Evolutionary conservation across 2,113 vertebrate genomes (phyloP), one percentile per base, ranked within the genome.

Genomic region (Helogale parvula): DNA sequence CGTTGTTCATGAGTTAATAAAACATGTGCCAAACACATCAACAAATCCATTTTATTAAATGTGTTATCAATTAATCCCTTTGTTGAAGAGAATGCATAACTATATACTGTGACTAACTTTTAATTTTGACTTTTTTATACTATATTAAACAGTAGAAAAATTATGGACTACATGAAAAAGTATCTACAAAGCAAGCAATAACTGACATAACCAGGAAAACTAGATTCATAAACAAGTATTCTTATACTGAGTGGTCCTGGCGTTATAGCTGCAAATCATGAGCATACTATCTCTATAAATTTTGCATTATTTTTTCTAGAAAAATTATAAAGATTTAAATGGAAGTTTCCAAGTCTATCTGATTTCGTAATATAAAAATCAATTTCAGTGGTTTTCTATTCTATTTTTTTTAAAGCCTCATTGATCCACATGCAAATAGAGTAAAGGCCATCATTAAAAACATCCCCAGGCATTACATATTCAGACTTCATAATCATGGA

Each of bases 351-450:
- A 92, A 76, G 60, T 87, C 57, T n/a, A 68, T 66, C 38, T 86
- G 52, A 90, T 93, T 97, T 97, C 84, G 92, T 88, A 84, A 74
- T 54, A 83, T 45, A 85, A 96, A 94, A 97, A 85, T 96, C 13
- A 68, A 29, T 82, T 86, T 74, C 45, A 87, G 21, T 85, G 27
- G 10, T 88, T 96, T 93, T 88, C 47, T 71, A 21, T 74, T 94
- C 38, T n/a, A 80, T 25, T 82, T 60, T 65, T 63, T 57, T 31
- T 6, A 23, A 85, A 91, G 14, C 25, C 12, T 81, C 52, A 63
- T 72, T 96, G 60, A 95, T 90, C 65, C 69, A 65, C 54, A 94
- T 85, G 33, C 50, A 90, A 81, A 54, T 23, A 93, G 38, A 81
- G 47, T 27, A 69, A 86, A 96, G 16, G 7, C 19, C n/a, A 57